Base-by-base conservation (phyloP, 2,797 vertebrate genomes). In the Alectoris magna region DNA sequence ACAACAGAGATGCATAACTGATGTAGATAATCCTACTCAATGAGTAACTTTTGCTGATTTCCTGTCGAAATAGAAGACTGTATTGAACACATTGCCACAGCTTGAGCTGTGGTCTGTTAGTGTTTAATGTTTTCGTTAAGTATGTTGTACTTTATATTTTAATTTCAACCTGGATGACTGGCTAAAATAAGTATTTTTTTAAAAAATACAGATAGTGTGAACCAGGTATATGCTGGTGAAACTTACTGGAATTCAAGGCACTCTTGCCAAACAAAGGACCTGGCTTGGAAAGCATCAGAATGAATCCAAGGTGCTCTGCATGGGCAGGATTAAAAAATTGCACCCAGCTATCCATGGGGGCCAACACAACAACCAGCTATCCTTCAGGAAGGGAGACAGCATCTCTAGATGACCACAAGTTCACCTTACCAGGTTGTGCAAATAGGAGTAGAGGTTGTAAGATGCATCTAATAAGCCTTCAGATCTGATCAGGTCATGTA, bases 11-110 rank as follows among this genome's bases (percentile, higher is more conserved):
- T 83, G 49, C 66, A 69, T 66, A 77, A 49, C 34, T 88, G 38
- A 9, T 83, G 44, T 55, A 80, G 90, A 48, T 90, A 84, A 88
- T 88, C 73, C 75, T 77, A 38, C 76, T 96, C 55, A 21, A 10
- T 83, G 67, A 91, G 24, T 60, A 88, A 56, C 90, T 88, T 39
- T 78, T n/a, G 31, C 64, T 64, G 55, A 81, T 88, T 92, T 88
- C 68, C 67, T 94, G 48, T 72, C 0, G 6, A 88, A 93, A 70
- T 0, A 34, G 58, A 87, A 84, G 36, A 55, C 24, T 58, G 17
- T 73, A 21, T 73, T 0, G 16, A 94, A 64, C 1, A 1, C 24
- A 9, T 79, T 93, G 70, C 93, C 79, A 53, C 73, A 70, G 56
- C 51, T 84, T 90, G 43, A 83, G 36, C 55, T 78, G 84, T 67